Evolutionary conservation across 2,888 invertebrate species (phyloP), one percentile per base, ranked within the genome.

Genomic region (Sphaerophoria taeniata): DNA sequence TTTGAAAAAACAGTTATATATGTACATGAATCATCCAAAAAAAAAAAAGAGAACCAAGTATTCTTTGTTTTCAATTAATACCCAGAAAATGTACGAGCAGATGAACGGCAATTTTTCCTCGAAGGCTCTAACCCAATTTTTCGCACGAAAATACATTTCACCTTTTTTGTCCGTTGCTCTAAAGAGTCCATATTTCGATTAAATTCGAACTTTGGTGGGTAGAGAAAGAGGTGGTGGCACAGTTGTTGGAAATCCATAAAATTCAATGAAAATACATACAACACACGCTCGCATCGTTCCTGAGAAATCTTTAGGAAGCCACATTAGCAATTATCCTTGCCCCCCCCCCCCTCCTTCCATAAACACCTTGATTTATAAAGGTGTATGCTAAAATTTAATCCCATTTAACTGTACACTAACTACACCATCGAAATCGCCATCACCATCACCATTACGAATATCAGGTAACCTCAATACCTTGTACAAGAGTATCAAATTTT

Each of bases 301-400:
- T 12, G 43, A 34, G 51, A 39, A 58, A n/a, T 43, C 9, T 39
- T 31, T 12, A 55, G 61, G 51, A 73, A 55, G 53, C 63, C 65
- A 82, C 69, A 73, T 82, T 82, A 72, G 85, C 81, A 85, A 85
- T 85, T 81, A 85, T 85, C 85, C 51, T 2, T 24, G 24, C 24
- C 24, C 24, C 1, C 24, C 2, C 1, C 24, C 24, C 24, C 24
- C 24, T 2, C 24, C 24, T 24, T 2, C 24, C 24, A 24, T 2
- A 24, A 24, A 24, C 24, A 67, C 16, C 49, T 76, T 85, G 81
- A 85, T 85, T 60, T 81, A 85, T 85, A 76, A 72, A 43, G 60
- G 24, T 43, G 51, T 60, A 49, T 63, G 9, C 47, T 24, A 43
- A 55, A 60, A 51, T 70, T 51, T 47, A 69, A 56, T 45, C 53